Conservation (phyloP, 2,113 vertebrate genomes). For the Lontra canadensis region DNA sequence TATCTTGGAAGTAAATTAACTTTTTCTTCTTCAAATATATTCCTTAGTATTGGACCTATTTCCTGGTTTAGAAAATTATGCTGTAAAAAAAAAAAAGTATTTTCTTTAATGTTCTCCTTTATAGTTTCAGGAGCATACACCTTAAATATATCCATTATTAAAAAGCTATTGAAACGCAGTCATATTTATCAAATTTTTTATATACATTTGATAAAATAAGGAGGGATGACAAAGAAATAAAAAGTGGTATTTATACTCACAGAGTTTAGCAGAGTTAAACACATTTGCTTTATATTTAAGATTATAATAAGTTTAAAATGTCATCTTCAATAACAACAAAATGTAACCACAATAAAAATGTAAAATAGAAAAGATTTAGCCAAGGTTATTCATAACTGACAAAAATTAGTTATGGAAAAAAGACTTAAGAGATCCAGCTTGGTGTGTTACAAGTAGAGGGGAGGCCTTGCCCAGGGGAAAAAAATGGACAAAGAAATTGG, state of each 20-base stretch:
- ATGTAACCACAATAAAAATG: background rate
- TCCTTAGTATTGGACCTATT: background rate
- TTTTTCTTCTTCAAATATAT: background rate
- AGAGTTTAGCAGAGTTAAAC: background rate
- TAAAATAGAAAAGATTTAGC: background rate
- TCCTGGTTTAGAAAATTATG: background rate
- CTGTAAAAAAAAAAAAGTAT: background rate
- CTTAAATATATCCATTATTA: background rate
- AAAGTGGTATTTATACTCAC: background rate
- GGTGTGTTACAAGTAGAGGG: background rate
- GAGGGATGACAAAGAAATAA: background rate
- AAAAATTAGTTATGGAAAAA: background rate
- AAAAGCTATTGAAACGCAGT: background rate
- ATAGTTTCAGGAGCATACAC: background rate
- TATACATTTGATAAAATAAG: background rate
- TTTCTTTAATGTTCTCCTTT: background rate
- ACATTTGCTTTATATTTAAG: background rate
- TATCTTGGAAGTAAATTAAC: background rate
- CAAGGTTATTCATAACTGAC: background rate
- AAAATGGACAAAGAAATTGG: background rate
- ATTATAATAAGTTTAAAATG: background rate
- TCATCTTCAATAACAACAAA: background rate
- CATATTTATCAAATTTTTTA: background rate
- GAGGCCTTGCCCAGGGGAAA: background rate
- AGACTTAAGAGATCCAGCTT: background rate